These are phyloP conservation scores for Jordanella pulchra DNA, from an alignment of 2,797 vertebrate species.

Conservation along the genomic window DNA sequence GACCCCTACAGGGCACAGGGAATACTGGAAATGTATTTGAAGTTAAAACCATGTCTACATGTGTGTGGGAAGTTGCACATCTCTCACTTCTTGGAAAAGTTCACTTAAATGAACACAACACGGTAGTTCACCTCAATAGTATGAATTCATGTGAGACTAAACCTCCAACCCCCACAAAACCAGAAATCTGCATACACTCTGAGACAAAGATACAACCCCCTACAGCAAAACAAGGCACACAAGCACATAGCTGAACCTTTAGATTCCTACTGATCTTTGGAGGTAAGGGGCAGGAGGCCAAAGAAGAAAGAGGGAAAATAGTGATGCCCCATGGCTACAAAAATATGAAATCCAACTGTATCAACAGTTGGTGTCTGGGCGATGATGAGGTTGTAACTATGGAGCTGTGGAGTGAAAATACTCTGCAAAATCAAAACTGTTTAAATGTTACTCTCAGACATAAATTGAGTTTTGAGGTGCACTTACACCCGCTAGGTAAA, in stretches of 20 bases:
- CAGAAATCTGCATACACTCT: constrained; percentile 6
- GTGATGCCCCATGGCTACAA: constrained; percentile 70
- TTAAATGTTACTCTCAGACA: constrained; percentile 19
- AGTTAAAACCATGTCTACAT: constrained; percentile 17
- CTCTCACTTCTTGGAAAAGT: constrained; percentile 28
- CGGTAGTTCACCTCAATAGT: constrained; percentile 31
- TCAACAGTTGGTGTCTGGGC: constrained; percentile 65
- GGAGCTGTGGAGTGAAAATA: constrained; percentile 25
- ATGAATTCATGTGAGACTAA: constrained; percentile 11
- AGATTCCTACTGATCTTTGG: constrained; percentile 56
- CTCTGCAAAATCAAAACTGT: background rate
- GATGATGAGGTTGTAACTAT: constrained; percentile 45
- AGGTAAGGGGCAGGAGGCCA: constrained; percentile 53
- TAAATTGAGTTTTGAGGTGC: constrained; percentile 17
- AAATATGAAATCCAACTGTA: constrained; percentile 76
- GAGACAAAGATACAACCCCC: constrained; percentile 16
- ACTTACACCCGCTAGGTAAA: constrained; percentile 24
- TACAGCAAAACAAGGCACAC: background rate
- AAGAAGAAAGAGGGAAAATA: constrained; percentile 64
- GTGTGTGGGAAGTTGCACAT: constrained; percentile 17
- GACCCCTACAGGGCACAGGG: constrained; percentile 68
- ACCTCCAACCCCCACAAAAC: background rate
- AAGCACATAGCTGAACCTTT: constrained; percentile 23
- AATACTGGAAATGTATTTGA: constrained; percentile 25
- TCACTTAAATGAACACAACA: constrained; percentile 28